phyloP scores from a whole-genome alignment of 2,113 vertebrate genomes.

The Ariopsis seemanni region DNA sequence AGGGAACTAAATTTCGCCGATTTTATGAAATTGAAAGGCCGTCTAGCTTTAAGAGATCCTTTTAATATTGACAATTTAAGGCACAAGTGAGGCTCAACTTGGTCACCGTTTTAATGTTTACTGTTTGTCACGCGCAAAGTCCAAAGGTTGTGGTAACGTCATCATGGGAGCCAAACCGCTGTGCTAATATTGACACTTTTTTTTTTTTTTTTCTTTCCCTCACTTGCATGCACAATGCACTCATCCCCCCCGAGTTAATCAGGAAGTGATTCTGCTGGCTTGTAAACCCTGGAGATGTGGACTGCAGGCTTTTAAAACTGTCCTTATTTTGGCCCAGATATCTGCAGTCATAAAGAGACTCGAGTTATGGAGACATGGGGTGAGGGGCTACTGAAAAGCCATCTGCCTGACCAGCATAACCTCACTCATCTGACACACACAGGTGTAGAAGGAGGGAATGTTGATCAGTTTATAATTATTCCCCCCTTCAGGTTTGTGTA shows the following conservation, averaged over 20 bases:
- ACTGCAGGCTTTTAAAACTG: constrained; percentile 42
- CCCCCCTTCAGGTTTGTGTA: background rate
- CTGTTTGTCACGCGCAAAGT: background rate
- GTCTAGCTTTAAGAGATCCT: too few relatives aligned
- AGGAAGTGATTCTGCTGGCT: constrained; percentile 16
- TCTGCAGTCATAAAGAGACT: constrained; percentile 29
- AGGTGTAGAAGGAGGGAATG: background rate
- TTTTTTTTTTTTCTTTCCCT: too few relatives aligned
- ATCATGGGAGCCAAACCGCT: background rate
- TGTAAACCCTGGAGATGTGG: constrained; percentile 54
- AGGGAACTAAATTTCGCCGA: too few relatives aligned
- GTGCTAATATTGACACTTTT: background rate
- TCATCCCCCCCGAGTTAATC: background rate
- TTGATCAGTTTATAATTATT: background rate
- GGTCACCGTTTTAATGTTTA: background rate
- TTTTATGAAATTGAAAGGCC: too few relatives aligned
- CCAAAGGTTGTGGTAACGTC: background rate
- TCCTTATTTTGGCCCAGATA: constrained; percentile 27
- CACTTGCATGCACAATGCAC: background rate
- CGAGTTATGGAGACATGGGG: background rate
- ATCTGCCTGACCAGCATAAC: constrained; percentile 18
- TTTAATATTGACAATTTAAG: background rate
- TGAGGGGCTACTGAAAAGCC: constrained; percentile 13
- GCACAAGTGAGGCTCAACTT: background rate
- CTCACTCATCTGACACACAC: background rate